These are phyloP conservation scores for Tetheella fluctuosa DNA, from an alignment of 2,888 invertebrate species.

Conservation along the genomic window DNA sequence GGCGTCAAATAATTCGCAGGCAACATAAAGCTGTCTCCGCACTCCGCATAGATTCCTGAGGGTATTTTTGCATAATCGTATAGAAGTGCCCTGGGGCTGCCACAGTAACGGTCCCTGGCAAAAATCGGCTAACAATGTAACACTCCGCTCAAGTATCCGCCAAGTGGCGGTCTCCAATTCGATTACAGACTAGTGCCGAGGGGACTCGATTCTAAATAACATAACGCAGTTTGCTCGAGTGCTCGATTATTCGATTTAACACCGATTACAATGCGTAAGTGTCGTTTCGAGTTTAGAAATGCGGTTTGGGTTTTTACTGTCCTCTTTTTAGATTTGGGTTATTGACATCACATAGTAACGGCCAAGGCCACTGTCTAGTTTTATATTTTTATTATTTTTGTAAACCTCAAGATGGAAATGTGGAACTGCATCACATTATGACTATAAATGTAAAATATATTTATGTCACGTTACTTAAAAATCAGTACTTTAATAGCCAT, in stretches of 20 bases:
- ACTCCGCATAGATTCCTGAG: conserved; percentile 29
- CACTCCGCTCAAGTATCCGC: conserved; percentile 71
- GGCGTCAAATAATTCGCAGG: conserved; percentile 34
- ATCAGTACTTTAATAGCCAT: no score
- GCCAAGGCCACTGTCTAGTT: conserved; percentile 22
- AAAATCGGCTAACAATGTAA: conserved; percentile 81
- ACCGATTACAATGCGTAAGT: conserved; percentile 75
- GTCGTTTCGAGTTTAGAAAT: conserved; percentile 59
- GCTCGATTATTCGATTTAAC: conserved; percentile 77
- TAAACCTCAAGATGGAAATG: no score
- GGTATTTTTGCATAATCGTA: conserved; percentile 68
- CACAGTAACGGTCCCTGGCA: conserved; percentile 50
- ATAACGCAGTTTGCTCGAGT: conserved; percentile 76
- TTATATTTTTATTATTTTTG: neutral
- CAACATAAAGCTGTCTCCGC: conserved; percentile 49
- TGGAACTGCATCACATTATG: no score
- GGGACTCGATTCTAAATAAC: conserved; percentile 72
- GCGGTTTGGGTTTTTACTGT: conserved; percentile 48
- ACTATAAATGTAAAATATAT: no score
- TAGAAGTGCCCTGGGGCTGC: conserved; percentile 43
- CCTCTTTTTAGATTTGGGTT: conserved; percentile 43
- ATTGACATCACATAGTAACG: conserved; percentile 29
- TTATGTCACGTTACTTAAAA: no score
- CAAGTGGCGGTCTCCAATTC: conserved; percentile 80
- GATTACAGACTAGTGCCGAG: conserved; percentile 75